phyloP scores from a whole-genome alignment of 2,888 invertebrate genomes.

The Nebria brevicollis region DNA sequence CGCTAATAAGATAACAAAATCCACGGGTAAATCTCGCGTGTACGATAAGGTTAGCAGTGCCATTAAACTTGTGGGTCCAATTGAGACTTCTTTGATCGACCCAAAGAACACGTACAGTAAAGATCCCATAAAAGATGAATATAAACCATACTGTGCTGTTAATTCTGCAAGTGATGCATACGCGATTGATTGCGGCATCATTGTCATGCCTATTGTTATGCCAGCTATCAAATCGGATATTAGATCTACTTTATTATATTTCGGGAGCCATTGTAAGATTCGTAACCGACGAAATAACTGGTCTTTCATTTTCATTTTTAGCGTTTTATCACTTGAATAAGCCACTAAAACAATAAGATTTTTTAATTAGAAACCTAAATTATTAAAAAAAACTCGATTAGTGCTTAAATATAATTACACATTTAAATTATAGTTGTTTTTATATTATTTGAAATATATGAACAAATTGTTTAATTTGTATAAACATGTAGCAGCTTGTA shows the following conservation, averaged over 20 bases:
- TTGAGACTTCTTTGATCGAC: constrained; percentile 85
- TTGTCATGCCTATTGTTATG: constrained; percentile 86
- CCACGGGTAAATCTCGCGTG: constrained; percentile 74
- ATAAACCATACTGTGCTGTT: constrained; percentile 90
- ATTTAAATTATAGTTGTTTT: too few species aligned
- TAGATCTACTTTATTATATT: constrained; percentile 74
- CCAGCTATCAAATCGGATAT: constrained; percentile 89
- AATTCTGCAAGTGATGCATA: constrained; percentile 88
- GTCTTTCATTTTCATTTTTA: constrained; percentile 31
- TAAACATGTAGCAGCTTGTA: too few species aligned
- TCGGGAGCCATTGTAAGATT: constrained; percentile 73
- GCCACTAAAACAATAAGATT: constrained; percentile 40
- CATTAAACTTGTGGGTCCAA: constrained; percentile 95
- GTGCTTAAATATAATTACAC: too few species aligned
- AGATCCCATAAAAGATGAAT: constrained; percentile 90
- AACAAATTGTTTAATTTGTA: too few species aligned
- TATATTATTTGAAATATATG: too few species aligned
- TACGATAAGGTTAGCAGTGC: constrained; percentile 83
- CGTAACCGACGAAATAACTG: constrained; percentile 60
- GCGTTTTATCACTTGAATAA: constrained; percentile 22
- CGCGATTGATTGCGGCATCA: constrained; percentile 93
- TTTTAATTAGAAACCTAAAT: too few species aligned
- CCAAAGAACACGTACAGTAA: constrained; percentile 90
- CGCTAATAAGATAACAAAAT: constrained; percentile 79
- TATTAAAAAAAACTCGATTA: too few species aligned